Conservation (phyloP, 2,888 invertebrate genomes). For the Tromatobia lineatoria region DNA sequence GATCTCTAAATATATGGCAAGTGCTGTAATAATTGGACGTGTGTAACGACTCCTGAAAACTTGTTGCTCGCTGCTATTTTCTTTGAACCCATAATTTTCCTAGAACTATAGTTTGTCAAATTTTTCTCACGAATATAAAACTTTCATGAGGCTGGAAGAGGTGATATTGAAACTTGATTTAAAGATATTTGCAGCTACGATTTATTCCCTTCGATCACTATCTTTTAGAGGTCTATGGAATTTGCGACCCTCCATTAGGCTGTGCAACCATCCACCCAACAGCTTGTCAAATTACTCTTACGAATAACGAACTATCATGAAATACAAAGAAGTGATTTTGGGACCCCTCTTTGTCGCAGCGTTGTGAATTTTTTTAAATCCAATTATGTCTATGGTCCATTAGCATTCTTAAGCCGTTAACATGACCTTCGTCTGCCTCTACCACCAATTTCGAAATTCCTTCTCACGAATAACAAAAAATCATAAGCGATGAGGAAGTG, state of each 20-base stretch:
- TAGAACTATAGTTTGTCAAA: not conserved
- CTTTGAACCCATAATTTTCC: too few relatives aligned
- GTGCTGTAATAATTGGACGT: not conserved
- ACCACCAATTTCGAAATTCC: too few relatives aligned
- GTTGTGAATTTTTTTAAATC: too few relatives aligned
- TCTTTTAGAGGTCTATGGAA: not conserved
- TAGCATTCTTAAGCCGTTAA: too few relatives aligned
- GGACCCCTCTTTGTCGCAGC: too few relatives aligned
- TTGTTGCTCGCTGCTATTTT: not conserved
- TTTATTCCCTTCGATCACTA: not conserved
- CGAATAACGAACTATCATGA: not conserved
- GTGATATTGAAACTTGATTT: not conserved
- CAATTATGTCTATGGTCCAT: too few relatives aligned
- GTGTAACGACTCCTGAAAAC: not conserved
- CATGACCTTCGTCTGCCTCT: too few relatives aligned
- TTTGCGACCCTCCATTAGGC: not conserved
- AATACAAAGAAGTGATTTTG: too few relatives aligned
- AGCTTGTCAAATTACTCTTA: not conserved
- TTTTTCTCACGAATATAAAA: conserved; percentile 17
- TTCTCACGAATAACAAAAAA: conserved; percentile 27
- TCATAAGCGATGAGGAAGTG: conserved; percentile 28
- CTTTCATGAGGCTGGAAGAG: not conserved
- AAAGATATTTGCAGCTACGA: not conserved
- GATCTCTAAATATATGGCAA: not conserved
- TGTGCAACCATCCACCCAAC: not conserved